Percentiles rank a stretch among this genome's conserved stretches.
Conservation (phyloP, 2,113 vertebrate species). For the Gulo gulo region DNA sequence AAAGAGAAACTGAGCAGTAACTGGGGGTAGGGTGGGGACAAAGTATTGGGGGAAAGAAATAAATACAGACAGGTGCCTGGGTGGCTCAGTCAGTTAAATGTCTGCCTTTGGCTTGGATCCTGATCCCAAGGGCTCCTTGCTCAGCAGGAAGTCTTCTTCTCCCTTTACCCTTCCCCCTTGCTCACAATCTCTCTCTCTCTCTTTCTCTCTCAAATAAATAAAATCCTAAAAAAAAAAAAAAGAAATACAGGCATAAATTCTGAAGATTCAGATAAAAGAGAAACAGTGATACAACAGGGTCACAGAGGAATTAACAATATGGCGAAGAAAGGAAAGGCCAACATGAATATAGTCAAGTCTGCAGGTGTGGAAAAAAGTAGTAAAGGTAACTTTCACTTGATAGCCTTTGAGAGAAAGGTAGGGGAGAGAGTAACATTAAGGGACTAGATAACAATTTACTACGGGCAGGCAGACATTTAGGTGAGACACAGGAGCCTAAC, state of each 20-base stretch:
- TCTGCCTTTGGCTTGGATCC: not conserved
- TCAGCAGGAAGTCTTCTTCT: not conserved
- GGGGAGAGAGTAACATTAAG: not conserved
- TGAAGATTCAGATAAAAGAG: not conserved
- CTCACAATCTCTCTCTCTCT: not conserved
- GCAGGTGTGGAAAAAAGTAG: not conserved
- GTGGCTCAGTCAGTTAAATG: not conserved
- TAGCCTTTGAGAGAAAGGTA: not conserved
- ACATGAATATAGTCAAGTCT: not conserved
- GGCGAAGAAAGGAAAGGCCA: not conserved
- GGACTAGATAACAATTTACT: constrained; percentile 7
- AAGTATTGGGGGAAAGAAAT: not conserved
- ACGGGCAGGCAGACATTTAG: not conserved
- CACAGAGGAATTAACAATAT: not conserved
- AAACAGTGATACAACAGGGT: not conserved
- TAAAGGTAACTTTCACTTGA: not conserved
- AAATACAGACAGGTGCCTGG: not conserved
- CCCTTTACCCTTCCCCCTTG: not conserved
- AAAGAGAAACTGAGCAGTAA: not conserved
- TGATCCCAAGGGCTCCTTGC: not conserved
- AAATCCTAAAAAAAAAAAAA: not conserved
- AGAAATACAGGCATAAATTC: not conserved
- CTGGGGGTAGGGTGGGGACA: not conserved
- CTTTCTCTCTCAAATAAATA: not conserved
- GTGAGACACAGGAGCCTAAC: not conserved